phyloP scores from a whole-genome alignment of 1,140 invertebrate genomes.

The Aphaenogaster floridana region DNA sequence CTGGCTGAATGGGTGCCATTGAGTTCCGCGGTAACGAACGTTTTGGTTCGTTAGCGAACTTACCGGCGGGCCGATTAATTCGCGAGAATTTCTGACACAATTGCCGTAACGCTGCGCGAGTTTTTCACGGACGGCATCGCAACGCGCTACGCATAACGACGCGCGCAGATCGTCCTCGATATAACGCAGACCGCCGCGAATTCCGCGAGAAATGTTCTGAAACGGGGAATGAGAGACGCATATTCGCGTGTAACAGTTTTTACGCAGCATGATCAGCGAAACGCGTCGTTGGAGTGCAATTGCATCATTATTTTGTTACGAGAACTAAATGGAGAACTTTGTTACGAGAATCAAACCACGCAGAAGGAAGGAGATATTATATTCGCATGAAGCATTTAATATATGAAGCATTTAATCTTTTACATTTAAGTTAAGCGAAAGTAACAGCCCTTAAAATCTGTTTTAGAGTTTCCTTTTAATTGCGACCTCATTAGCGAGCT shows the following conservation, averaged over 20 bases:
- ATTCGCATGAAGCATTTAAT: neutral
- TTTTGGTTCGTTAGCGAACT: conserved; percentile 62
- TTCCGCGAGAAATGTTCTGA: conserved; percentile 50
- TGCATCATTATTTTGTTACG: conserved; percentile 48
- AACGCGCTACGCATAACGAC: conserved; percentile 44
- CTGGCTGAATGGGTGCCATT: conserved; percentile 51
- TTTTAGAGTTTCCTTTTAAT: neutral
- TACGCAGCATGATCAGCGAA: conserved; percentile 50
- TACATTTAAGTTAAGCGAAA: neutral
- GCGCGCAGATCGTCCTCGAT: conserved; percentile 41
- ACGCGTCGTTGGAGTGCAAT: conserved; percentile 42
- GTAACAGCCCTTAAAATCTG: neutral
- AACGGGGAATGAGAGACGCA: conserved; percentile 29
- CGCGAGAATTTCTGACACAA: conserved; percentile 53
- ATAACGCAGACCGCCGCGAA: conserved; percentile 16
- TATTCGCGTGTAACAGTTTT: conserved; percentile 55
- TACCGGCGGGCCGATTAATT: conserved; percentile 48
- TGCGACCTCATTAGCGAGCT: neutral
- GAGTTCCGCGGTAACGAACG: conserved; percentile 52
- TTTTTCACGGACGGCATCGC: conserved; percentile 22
- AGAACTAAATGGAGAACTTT: conserved; percentile 5
- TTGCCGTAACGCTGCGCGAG: conserved; percentile 42
- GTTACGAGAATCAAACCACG: neutral
- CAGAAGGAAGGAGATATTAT: neutral
- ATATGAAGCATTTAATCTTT: neutral